phyloP scores from a whole-genome alignment of 2,797 vertebrate genomes.

The Leptoclinus maculatus region DNA sequence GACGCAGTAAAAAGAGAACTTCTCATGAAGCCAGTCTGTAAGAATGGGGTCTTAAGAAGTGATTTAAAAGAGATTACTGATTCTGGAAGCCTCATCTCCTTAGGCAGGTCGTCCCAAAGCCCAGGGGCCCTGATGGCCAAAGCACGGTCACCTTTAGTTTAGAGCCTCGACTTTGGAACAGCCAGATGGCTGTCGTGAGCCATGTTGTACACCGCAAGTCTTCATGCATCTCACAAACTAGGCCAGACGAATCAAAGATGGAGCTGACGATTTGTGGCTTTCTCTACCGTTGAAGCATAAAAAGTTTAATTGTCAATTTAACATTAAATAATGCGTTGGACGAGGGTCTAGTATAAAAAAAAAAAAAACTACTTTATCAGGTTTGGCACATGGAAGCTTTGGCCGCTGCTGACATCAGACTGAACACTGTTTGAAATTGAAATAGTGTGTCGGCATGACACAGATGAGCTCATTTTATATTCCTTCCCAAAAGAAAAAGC shows the following conservation, averaged over 20 bases:
- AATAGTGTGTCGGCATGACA: slow-evolving; percentile 36
- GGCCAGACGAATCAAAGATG: slow-evolving; percentile 68
- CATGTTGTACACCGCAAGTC: background rate
- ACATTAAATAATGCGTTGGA: slow-evolving; percentile 59
- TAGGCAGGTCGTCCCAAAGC: background rate
- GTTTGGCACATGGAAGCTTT: slow-evolving; percentile 38
- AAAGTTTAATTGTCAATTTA: slow-evolving; percentile 70
- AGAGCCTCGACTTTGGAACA: background rate
- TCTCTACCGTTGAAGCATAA: slow-evolving; percentile 35
- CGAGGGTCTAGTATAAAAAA: slow-evolving; percentile 7
- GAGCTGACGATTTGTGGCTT: slow-evolving; percentile 64
- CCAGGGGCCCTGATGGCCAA: background rate
- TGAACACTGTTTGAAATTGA: slow-evolving; percentile 41
- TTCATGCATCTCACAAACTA: slow-evolving; percentile 56
- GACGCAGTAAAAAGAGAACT: background rate
- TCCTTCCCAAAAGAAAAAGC: slow-evolving; percentile 16
- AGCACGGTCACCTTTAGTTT: background rate
- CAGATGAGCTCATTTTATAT: slow-evolving; percentile 16
- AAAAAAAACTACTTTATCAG: slow-evolving; percentile 31
- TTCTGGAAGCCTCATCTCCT: background rate
- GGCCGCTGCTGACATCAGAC: slow-evolving; percentile 41
- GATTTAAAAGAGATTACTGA: background rate
- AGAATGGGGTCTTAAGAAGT: background rate
- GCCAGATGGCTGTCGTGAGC: slow-evolving; percentile 24
- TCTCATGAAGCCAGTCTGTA: background rate